Evolutionary conservation across 2,797 vertebrate species (phyloP).

Genomic region (Huso huso): DNA sequence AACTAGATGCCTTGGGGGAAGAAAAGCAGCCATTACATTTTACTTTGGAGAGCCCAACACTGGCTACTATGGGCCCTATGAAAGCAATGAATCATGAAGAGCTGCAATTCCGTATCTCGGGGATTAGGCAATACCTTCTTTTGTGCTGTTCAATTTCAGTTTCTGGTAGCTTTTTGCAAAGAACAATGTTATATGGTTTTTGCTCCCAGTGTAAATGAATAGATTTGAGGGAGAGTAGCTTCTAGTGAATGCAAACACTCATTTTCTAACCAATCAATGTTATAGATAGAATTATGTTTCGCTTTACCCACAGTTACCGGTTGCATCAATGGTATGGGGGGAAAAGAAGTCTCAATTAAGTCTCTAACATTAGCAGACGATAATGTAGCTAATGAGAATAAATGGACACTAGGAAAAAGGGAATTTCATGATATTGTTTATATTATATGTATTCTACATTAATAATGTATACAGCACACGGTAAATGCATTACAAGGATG

Average conservation of each 20-base stretch:
- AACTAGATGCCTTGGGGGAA: constrained; percentile 21
- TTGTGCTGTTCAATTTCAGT: constrained; percentile 58
- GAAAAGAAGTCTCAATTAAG: constrained; percentile 24
- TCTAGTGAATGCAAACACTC: constrained; percentile 28
- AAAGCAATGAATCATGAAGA: constrained; percentile 61
- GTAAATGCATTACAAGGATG: no score
- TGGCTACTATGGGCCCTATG: constrained; percentile 43
- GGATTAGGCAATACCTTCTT: constrained; percentile 58
- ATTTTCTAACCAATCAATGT: constrained; percentile 40
- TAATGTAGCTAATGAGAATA: no score
- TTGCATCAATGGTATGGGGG: constrained; percentile 27
- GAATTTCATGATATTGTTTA: no score
- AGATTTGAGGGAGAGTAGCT: constrained; percentile 43
- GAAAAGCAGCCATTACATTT: constrained; percentile 29
- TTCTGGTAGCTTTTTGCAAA: constrained; percentile 35
- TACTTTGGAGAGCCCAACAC: constrained; percentile 14
- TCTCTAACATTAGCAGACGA: no score
- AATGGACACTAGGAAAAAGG: no score
- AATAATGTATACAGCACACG: no score
- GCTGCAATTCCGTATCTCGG: constrained; percentile 61
- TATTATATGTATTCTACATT: no score
- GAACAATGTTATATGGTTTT: constrained; percentile 19
- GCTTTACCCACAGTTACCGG: constrained; percentile 29
- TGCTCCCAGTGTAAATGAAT: constrained; percentile 24
- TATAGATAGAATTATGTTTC: constrained; percentile 36